Conservation (phyloP, 1,140 invertebrate species). For the Lepidostoma basale region DNA sequence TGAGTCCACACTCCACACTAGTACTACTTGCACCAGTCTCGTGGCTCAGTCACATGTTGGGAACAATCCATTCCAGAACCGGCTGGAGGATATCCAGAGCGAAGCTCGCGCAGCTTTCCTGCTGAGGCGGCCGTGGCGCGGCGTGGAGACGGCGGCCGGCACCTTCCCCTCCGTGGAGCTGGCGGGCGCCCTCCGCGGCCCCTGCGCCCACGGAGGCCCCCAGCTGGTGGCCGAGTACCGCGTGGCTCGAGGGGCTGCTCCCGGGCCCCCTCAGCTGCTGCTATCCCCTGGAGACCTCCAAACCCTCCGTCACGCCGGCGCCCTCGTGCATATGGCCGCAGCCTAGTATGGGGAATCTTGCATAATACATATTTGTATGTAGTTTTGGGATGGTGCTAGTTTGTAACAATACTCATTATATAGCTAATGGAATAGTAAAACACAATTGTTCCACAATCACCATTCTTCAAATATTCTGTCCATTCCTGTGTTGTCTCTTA, state of each 20-base stretch:
- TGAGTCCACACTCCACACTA: constrained; percentile 41
- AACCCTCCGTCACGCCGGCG: not conserved
- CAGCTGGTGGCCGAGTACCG: not conserved
- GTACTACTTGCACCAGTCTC: not conserved
- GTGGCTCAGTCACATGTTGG: not conserved
- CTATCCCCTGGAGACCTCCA: not conserved
- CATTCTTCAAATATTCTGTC: no score
- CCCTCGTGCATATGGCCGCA: constrained; percentile 1
- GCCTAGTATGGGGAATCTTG: no score
- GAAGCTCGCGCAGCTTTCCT: constrained; percentile 51
- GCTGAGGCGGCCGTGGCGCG: constrained; percentile 56
- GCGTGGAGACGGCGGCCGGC: constrained; percentile 54
- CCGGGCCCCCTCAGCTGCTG: not conserved
- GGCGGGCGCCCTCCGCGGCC: constrained; percentile 29
- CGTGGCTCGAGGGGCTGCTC: not conserved
- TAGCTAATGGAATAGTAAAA: no score
- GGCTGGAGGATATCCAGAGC: constrained; percentile 49
- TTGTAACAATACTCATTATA: no score
- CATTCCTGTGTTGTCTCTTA: no score
- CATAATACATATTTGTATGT: no score
- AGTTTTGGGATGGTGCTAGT: no score
- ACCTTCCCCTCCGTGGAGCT: constrained; percentile 55
- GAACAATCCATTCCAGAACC: constrained; percentile 48
- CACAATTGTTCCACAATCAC: no score
- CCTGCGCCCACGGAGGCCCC: not conserved